A percentile compares a stretch with the other conserved stretches of the same genome.
Conservation (phyloP, 2,797 vertebrate species). For the Aphelocoma californica region DNA sequence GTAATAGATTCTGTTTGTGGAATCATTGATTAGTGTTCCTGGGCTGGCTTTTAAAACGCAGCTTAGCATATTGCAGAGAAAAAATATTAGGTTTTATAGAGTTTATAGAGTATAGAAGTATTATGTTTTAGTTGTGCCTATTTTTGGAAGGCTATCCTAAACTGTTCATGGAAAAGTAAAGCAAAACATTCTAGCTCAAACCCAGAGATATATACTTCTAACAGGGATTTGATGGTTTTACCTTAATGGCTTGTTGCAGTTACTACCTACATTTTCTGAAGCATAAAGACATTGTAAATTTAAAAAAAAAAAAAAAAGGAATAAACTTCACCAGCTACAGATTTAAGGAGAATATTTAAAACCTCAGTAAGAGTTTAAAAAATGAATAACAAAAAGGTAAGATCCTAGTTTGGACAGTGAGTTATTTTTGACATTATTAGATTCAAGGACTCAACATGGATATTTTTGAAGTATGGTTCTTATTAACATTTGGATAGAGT, state of each 20-base stretch:
- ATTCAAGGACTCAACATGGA: neutral
- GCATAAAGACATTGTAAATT: neutral
- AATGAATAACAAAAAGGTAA: conserved; percentile 32
- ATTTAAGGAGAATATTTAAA: neutral
- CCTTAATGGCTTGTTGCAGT: neutral
- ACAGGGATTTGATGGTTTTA: neutral
- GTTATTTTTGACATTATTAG: conserved; percentile 6
- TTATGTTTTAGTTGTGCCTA: neutral
- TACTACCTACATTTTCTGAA: neutral
- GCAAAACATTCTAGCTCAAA: neutral
- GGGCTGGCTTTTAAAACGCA: neutral
- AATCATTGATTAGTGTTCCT: neutral
- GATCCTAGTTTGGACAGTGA: neutral
- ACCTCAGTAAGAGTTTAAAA: neutral
- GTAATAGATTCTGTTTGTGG: neutral
- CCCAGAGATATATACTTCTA: neutral
- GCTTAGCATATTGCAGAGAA: neutral
- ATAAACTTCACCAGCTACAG: neutral
- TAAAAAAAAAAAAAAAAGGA: neutral
- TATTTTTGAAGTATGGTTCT: conserved; percentile 43
- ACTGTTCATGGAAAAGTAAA: neutral
- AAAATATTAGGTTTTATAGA: neutral
- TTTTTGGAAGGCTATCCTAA: neutral
- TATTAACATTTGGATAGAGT: conserved; percentile 40
- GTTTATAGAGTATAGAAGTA: neutral